Conservation (phyloP, 2,888 invertebrate genomes). For the Aporophyla nigra region DNA sequence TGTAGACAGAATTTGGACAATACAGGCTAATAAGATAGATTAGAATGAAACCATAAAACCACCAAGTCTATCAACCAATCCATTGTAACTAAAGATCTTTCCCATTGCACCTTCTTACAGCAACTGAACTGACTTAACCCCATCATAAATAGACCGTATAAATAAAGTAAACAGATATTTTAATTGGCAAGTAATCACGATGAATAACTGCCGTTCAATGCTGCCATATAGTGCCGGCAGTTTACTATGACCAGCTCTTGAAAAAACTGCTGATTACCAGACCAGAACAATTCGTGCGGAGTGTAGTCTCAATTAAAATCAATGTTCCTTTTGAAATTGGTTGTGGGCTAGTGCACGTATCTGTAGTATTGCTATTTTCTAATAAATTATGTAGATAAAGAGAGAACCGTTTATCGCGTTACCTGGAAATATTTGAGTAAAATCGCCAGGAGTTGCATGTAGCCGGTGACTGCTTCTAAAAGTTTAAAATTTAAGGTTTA, state of each 20-base stretch:
- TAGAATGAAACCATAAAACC: neutral
- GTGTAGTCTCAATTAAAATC: slow-evolving; percentile 53
- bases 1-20: neutral
- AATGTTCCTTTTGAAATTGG: slow-evolving; percentile 60
- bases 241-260: slow-evolving; percentile 33
- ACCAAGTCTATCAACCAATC: neutral
- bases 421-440: neutral
- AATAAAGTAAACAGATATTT: slow-evolving; percentile 61
- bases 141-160: slow-evolving; percentile 56
- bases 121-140: slow-evolving; percentile 51
- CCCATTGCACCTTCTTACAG: neutral
- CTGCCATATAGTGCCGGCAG: slow-evolving; percentile 40
- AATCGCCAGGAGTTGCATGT: neutral
- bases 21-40: too few relatives aligned
- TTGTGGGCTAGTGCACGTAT: slow-evolving; percentile 46
- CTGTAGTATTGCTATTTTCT: slow-evolving; percentile 35
- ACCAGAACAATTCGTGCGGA: slow-evolving; percentile 55
- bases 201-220: slow-evolving; percentile 57
- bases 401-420: slow-evolving; percentile 6
- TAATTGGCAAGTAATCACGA: slow-evolving; percentile 54
- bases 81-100: neutral
- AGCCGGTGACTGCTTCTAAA: neutral
- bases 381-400: slow-evolving; percentile 20
- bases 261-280: slow-evolving; percentile 48
- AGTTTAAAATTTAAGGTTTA: neutral